These are phyloP conservation scores for Brachionus plicatilis DNA, from an alignment of 1,140 invertebrate species.

Conservation along the genomic window DNA sequence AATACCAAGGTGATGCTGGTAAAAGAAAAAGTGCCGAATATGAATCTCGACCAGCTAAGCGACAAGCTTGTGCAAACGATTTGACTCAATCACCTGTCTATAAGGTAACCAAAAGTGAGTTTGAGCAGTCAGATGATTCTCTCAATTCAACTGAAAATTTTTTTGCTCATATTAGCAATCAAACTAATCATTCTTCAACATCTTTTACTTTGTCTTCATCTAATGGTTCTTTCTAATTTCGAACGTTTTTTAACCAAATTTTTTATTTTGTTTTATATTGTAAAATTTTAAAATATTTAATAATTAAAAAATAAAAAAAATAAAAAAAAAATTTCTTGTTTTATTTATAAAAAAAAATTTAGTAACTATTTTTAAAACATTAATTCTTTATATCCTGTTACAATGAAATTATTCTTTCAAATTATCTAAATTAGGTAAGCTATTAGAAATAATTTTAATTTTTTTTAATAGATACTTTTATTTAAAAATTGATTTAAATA, in stretches of 20 bases:
- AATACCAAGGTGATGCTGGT: background rate
- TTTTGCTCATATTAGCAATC: background rate
- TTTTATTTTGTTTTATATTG: background rate
- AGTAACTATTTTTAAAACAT: too few relatives aligned
- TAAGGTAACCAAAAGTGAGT: background rate
- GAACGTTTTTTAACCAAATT: background rate
- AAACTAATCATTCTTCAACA: conserved; percentile 15
- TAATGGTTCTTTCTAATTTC: background rate
- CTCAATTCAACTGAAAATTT: conserved; percentile 20
- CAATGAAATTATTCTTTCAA: too few relatives aligned
- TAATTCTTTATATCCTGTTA: too few relatives aligned
- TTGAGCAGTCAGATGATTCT: conserved; percentile 13
- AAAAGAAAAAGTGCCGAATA: background rate
- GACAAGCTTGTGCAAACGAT: background rate
- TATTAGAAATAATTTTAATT: too few relatives aligned
- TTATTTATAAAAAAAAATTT: too few relatives aligned
- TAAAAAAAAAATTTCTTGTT: too few relatives aligned
- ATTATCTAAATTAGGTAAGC: too few relatives aligned
- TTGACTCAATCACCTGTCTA: background rate
- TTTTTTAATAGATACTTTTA: too few relatives aligned
- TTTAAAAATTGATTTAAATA: too few relatives aligned
- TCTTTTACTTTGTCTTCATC: conserved; percentile 6
- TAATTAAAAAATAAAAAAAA: too few relatives aligned
- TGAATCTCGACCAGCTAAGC: background rate
- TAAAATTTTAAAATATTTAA: too few relatives aligned